phyloP scores from a whole-genome alignment of 2,113 vertebrate species.

The Blennius ocellaris region DNA sequence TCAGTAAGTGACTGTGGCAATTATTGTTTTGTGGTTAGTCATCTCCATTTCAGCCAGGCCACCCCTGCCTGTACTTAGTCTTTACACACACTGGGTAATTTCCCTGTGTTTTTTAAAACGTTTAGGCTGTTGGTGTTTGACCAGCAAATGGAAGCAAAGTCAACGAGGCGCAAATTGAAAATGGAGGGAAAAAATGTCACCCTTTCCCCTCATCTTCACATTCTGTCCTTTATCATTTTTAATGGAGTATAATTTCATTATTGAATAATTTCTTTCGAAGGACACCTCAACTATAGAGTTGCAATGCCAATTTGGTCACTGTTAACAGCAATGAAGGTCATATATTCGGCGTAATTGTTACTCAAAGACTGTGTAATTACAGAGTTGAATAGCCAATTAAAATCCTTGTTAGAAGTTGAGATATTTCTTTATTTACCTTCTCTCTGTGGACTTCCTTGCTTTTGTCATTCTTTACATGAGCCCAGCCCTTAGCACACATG shows the following conservation, averaged over 20 bases:
- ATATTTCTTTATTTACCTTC: constrained; percentile 79
- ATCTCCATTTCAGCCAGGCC: constrained; percentile 13
- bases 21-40: neutral
- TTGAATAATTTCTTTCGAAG: constrained; percentile 56
- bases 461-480: constrained; percentile 48
- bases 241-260: constrained; percentile 61
- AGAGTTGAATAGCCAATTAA: constrained; percentile 78
- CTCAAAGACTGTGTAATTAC: constrained; percentile 76
- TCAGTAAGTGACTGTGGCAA: neutral
- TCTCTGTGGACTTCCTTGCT: constrained; percentile 61
- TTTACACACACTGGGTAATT: neutral
- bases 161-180: neutral
- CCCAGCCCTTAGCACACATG: constrained; percentile 4
- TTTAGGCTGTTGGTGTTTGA: neutral
- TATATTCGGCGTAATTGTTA: constrained; percentile 73
- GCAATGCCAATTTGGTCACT: constrained; percentile 65
- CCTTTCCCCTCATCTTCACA: neutral
- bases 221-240: constrained; percentile 39
- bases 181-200: neutral
- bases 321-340: constrained; percentile 76
- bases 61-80: neutral
- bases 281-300: constrained; percentile 45
- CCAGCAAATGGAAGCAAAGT: constrained; percentile 6
- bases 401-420: constrained; percentile 71
- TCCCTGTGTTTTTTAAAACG: no score